These are phyloP conservation scores for Trematocara unimaculatum DNA, from an alignment of 2,113 vertebrate genomes.

Conservation along the genomic window DNA sequence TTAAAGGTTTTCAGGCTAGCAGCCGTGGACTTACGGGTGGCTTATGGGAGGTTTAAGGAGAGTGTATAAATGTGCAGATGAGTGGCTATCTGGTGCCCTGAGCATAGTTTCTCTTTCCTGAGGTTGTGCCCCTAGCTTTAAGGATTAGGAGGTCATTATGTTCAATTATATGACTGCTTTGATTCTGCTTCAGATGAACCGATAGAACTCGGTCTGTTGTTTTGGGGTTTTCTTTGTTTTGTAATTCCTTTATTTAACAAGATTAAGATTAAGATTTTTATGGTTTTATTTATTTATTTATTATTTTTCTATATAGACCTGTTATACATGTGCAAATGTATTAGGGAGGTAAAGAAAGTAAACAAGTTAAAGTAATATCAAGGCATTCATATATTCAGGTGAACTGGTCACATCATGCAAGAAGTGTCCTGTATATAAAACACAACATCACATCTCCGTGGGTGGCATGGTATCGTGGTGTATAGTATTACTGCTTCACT, in stretches of 20 bases:
- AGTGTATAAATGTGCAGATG: neutral
- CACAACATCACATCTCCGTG: neutral
- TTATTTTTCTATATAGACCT: neutral
- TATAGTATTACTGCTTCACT: neutral
- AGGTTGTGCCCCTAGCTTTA: neutral
- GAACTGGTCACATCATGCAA: neutral
- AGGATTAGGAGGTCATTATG: neutral
- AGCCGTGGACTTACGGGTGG: neutral
- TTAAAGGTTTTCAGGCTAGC: neutral
- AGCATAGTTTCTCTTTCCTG: neutral
- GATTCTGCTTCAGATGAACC: neutral
- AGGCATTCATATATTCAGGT: neutral
- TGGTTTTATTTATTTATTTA: neutral
- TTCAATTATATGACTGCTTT: neutral
- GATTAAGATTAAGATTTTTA: neutral
- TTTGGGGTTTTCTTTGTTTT: neutral
- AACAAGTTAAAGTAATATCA: neutral
- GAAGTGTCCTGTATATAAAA: neutral
- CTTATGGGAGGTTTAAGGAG: neutral
- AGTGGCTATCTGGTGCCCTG: neutral
- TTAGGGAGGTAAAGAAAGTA: neutral
- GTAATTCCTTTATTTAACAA: neutral
- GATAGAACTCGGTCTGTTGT: rapidly evolving
- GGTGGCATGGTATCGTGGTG: rapidly evolving
- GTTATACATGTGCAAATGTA: neutral